These are phyloP conservation scores for Sebastiscus tertius DNA, from an alignment of 2,797 vertebrate species.

Conservation along the genomic window DNA sequence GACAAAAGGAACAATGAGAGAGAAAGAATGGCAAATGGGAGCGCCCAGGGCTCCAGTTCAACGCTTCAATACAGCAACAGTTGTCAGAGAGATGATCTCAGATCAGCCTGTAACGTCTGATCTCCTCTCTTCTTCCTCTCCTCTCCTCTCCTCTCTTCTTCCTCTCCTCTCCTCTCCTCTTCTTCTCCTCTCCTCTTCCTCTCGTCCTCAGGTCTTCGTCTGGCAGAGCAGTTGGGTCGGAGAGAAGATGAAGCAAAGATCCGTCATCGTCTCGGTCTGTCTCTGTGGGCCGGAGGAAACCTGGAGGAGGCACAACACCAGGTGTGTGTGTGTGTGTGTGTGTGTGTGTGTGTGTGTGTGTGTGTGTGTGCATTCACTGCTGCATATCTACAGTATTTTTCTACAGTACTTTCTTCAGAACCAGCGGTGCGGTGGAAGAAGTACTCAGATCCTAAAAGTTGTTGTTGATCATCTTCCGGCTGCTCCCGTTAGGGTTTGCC, in stretches of 20 bases:
- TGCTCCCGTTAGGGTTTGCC: too few species aligned
- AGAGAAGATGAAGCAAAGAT: slow-evolving; percentile 96
- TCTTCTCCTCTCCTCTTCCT: background rate
- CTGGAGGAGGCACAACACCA: slow-evolving; percentile 94
- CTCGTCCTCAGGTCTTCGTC: slow-evolving; percentile 87
- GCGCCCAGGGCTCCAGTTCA: slow-evolving; percentile 10
- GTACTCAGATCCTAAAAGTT: too few species aligned
- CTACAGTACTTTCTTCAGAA: too few species aligned
- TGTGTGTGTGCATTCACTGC: background rate
- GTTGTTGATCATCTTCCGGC: too few species aligned
- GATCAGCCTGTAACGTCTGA: slow-evolving; percentile 13
- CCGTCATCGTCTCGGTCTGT: slow-evolving; percentile 93
- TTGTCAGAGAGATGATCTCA: slow-evolving; percentile 31
- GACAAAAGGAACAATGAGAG: slow-evolving; percentile 18
- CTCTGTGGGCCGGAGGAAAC: slow-evolving; percentile 92
- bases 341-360: fast-evolving
- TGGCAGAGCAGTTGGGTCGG: slow-evolving; percentile 93
- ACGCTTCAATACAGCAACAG: slow-evolving; percentile 20
- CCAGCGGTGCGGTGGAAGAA: fast-evolving
- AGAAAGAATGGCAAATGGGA: slow-evolving; percentile 5
- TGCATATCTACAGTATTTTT: too few species aligned
- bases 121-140: background rate
- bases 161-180: background rate
- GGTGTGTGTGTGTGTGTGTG: slow-evolving; percentile 50
- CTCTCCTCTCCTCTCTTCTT: too few species aligned